Evolutionary conservation across 2,888 invertebrate species (phyloP).

Genomic region (Venusia cambrica): DNA sequence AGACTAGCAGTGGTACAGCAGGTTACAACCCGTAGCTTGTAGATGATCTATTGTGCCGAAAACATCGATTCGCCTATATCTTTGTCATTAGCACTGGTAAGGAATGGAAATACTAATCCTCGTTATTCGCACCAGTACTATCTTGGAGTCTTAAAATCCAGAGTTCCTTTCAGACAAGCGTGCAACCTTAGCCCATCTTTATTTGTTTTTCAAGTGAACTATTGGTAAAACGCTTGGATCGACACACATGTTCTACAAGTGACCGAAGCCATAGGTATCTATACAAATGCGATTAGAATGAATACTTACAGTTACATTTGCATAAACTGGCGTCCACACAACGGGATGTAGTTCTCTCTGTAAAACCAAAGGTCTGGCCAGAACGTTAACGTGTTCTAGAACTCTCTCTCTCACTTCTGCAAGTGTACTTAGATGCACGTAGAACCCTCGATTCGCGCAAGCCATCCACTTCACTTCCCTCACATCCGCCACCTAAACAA

Average conservation of each 20-base stretch:
- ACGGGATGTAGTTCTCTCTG: conserved; percentile 91
- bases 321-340: conserved; percentile 98
- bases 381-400: conserved; percentile 96
- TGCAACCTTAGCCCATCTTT: too few species aligned
- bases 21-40: too few species aligned
- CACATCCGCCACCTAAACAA: conserved; percentile 88
- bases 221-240: not conserved
- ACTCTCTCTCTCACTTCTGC: conserved; percentile 99
- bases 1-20: too few species aligned
- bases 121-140: too few species aligned
- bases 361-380: conserved; percentile 97
- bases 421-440: conserved; percentile 96
- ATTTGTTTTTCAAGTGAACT: too few species aligned
- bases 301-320: conserved; percentile 90
- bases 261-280: conserved; percentile 16
- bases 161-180: too few species aligned
- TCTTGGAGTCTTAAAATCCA: too few species aligned
- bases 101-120: too few species aligned
- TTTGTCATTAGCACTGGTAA: too few species aligned
- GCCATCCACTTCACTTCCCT: conserved; percentile 99
- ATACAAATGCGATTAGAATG: conserved; percentile 18
- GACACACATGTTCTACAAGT: conserved; percentile 5
- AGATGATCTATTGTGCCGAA: too few species aligned
- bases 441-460: conserved; percentile 97
- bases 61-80: too few species aligned